Percentiles rank a stretch among this genome's conserved stretches.
Conservation (phyloP, 1,140 invertebrate species). For the Asbolus verrucosus region DNA sequence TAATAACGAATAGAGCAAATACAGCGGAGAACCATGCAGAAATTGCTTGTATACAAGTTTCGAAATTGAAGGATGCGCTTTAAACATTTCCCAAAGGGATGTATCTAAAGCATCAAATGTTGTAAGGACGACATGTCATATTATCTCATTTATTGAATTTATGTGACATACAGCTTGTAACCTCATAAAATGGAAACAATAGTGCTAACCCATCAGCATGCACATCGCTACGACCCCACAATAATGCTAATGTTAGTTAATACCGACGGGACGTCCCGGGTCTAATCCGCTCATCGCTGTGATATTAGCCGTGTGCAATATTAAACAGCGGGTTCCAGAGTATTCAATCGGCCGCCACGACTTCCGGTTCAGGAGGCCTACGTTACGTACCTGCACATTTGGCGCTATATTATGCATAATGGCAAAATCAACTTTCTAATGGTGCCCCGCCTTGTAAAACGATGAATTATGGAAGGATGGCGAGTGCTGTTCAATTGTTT, state of each 20-base stretch:
- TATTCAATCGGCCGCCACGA: constrained; percentile 43
- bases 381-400: constrained; percentile 28
- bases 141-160: constrained; percentile 23
- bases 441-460: background rate
- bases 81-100: constrained; percentile 13
- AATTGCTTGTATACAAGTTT: too few species aligned
- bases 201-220: constrained; percentile 33
- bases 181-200: constrained; percentile 35
- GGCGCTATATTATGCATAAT: constrained; percentile 30
- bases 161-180: constrained; percentile 10
- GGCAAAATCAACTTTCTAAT: constrained; percentile 22
- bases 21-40: too few species aligned
- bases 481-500: constrained; percentile 11
- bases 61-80: too few species aligned
- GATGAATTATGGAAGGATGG: constrained; percentile 7
- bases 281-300: constrained; percentile 49
- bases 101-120: constrained; percentile 21
- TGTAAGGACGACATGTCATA: constrained; percentile 20
- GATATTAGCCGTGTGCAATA: constrained; percentile 49
- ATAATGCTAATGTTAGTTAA: constrained; percentile 51
- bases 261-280: constrained; percentile 44
- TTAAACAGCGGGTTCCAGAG: constrained; percentile 45
- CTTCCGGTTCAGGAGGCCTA: constrained; percentile 25
- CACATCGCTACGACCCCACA: constrained; percentile 41
- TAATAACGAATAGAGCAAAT: too few species aligned